These are phyloP conservation scores for Eremophila alpestris DNA, from an alignment of 2,797 vertebrate species.

Conservation along the genomic window DNA sequence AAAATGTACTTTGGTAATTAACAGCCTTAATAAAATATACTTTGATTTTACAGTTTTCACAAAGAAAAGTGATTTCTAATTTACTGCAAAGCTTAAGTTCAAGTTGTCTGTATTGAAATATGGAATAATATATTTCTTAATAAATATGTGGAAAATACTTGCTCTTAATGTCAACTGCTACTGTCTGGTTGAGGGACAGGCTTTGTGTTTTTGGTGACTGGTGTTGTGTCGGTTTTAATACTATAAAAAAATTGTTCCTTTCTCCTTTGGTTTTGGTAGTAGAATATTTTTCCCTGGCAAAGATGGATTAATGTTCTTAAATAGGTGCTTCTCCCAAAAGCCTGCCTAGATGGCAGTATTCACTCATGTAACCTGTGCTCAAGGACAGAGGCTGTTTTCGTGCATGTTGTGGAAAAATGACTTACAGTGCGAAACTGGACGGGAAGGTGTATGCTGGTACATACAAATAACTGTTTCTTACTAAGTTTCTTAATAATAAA, in stretches of 20 bases:
- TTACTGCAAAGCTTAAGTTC: not conserved
- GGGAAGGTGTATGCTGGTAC: not conserved
- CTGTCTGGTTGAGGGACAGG: not conserved
- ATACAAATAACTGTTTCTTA: not conserved
- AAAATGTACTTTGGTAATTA: not conserved
- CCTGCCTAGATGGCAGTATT: conserved; percentile 69
- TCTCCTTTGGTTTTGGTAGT: not conserved
- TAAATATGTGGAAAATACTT: not conserved
- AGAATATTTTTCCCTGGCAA: not conserved
- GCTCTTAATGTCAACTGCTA: not conserved
- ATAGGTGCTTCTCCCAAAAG: conserved; percentile 7
- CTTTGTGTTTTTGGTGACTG: not conserved
- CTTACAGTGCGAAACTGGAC: not conserved
- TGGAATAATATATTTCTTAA: not conserved
- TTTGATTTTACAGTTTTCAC: not conserved
- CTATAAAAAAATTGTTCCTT: not conserved
- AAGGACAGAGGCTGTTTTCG: not conserved
- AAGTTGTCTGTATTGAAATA: not conserved
- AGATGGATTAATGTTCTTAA: not conserved
- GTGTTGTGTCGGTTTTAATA: not conserved
- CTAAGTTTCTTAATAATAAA: not conserved
- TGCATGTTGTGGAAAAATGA: not conserved
- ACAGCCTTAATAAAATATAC: not conserved
- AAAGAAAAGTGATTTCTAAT: not conserved
- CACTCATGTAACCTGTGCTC: conserved; percentile 11